Evolutionary conservation across 1,140 invertebrate genomes (phyloP), one percentile per base, ranked within the genome.

Genomic region (Tetramorium alpestre): DNA sequence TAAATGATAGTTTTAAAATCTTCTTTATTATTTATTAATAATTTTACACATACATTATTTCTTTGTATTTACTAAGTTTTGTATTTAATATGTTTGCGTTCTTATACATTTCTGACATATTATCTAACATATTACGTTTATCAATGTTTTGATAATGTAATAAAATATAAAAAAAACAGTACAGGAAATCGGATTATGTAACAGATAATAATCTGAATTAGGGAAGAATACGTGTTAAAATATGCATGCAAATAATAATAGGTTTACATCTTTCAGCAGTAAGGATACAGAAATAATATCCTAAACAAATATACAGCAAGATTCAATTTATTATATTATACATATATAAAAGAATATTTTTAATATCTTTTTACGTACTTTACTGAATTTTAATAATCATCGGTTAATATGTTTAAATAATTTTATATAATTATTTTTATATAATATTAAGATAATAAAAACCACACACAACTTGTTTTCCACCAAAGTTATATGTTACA

Each of bases 191-290:
- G 16, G n/a, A 16, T n/a, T 77, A 44, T 64, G 1, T n/a, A 62
- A 28, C 8, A 56, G 13, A 62, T 49, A 22, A 22, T 22, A 22
- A 51, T 69, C 0, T 56, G 33, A 33, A 51, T 80, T 25, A 49
- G 13, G 8, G 51, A 13, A 80, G 0, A 38, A 1, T 38, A 38
- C 13, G 22, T 22, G 22, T 78, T 47, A 65, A 78, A 65, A 78
- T 77, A 33, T n/a, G 13, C 76, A 80, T 80, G 62, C 77, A 77
- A 64, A 28, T 64, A 16, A 75, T 10, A 77, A 47, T 16, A 28
- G 2, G 11, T 33, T 78, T 38, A 65, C 60, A 65, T 41, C n/a
- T n/a, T 3, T 28, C 16, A 18, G 8, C 67, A 13, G 2, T 11
- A 38, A 64, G 6, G 6, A 64, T 33, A 67, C n/a, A 8, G 3